Evolutionary conservation across 2,797 vertebrate species (phyloP).

Genomic region (Gambelia wislizenii): DNA sequence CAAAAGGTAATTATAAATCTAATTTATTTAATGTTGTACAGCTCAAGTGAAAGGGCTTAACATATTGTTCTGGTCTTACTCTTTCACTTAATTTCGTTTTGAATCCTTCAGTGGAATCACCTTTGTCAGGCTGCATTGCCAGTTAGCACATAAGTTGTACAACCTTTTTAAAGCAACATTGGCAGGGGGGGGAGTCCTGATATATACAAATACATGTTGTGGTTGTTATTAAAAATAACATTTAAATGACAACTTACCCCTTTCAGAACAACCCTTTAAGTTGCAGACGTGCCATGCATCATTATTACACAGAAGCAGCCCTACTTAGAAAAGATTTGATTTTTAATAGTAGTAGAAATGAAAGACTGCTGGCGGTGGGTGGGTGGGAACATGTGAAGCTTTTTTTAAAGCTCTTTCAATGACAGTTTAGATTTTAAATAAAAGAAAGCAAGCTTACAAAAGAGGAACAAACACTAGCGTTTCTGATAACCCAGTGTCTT

Average conservation of each 20-base stretch:
- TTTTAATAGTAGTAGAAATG: constrained; percentile 25
- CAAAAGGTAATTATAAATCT: not conserved
- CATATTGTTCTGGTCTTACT: not conserved
- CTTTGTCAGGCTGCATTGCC: constrained; percentile 2
- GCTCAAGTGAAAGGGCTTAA: constrained; percentile 25
- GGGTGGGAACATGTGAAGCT: not conserved
- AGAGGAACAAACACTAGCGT: not conserved
- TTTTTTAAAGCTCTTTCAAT: constrained; percentile 10
- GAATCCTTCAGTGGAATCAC: not conserved
- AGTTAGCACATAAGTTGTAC: not conserved
- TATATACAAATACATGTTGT: not conserved
- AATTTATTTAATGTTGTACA: constrained; percentile 20
- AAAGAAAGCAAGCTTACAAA: not conserved
- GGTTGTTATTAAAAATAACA: not conserved
- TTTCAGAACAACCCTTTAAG: not conserved
- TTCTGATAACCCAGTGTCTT: constrained; percentile 16
- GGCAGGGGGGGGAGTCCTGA: too few relatives aligned
- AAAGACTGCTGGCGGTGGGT: not conserved
- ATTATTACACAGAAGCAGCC: not conserved
- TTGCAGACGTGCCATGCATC: not conserved
- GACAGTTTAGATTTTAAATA: constrained; percentile 18
- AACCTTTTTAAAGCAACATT: not conserved
- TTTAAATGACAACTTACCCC: not conserved
- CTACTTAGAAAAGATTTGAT: constrained; percentile 12
- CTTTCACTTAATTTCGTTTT: constrained; percentile 18